Evolutionary conservation across 2,113 vertebrate species (phyloP).

Genomic region (Laterallus jamaicensis): DNA sequence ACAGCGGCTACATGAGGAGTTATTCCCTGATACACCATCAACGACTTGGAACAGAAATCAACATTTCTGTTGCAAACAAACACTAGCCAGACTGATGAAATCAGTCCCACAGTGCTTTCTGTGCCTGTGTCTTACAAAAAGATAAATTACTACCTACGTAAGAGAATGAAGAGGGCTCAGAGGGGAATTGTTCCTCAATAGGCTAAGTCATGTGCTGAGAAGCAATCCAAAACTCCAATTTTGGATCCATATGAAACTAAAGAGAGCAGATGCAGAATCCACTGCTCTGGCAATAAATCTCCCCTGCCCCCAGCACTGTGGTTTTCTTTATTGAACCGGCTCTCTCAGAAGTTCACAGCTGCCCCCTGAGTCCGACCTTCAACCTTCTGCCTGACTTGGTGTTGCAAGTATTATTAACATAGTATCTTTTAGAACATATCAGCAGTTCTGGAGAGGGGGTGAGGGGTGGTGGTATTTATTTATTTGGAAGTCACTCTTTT

Average conservation of each 20-base stretch:
- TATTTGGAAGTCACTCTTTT: background rate
- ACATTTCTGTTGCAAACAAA: background rate
- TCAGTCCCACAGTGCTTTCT: background rate
- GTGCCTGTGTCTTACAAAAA: background rate
- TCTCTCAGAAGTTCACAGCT: constrained; percentile 65
- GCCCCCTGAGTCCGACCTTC: constrained; percentile 45
- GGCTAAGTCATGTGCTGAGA: background rate
- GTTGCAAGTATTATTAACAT: constrained; percentile 48
- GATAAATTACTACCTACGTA: background rate
- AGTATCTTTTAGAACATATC: constrained; percentile 9
- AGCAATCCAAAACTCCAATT: constrained; percentile 12
- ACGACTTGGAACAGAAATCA: background rate
- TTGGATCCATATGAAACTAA: constrained; percentile 61
- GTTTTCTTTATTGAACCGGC: constrained; percentile 42
- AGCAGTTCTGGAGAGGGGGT: background rate
- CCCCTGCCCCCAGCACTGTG: constrained; percentile 26
- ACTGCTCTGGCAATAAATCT: constrained; percentile 69
- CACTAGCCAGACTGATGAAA: background rate
- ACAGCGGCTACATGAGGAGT: background rate
- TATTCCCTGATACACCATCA: background rate
- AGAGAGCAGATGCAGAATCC: constrained; percentile 67
- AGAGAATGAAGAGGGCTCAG: background rate
- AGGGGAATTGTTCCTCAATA: background rate
- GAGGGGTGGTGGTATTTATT: background rate
- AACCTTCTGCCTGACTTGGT: constrained; percentile 13